Evolutionary conservation across 2,113 vertebrate species (phyloP), one percentile per base, ranked within the genome.

Genomic region (Oncorhynchus clarkii): DNA sequence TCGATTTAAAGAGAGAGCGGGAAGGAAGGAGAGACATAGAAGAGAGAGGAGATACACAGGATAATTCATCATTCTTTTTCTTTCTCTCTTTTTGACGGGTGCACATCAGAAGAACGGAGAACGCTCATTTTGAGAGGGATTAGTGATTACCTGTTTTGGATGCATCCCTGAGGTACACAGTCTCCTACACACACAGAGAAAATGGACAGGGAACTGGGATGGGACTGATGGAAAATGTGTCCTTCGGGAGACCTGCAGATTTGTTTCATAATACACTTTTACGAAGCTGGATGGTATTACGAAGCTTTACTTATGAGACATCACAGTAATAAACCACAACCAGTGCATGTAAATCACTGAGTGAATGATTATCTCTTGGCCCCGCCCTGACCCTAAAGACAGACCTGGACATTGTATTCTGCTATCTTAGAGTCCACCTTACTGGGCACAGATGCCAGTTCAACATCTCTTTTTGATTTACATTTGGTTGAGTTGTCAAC

Each of bases 1-100:
- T 93, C 80, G 89, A 93, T 93, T 92, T 89, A 89, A 90, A 83
- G 81, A 74, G 81, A 75, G 79, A 81, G 82, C 87, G 81, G 84
- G 87, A 68, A 71, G 79, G 74, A 69, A 20, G 51, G 45, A 31
- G 70, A 64, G 70, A 49, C 82, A 82, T 81, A 84, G 67, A 62
- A 88, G 88, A 87, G 34, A 39, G 34, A 39, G 9, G 34, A 86
- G 79, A n/a, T 84, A 92, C 92, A 93, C 92, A 39, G 39, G 39
- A 39, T 39, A 88, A 93, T 93, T 92, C 87, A 93, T 91, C 79
- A 70, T 3, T 51, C 12, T 72, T 80, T 85, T 78, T 80, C 78
- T 81, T 85, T 87, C 80, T 81, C 64, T 74, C 73, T 79, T 81
- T 84, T 62, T 78, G 76, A 82, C 64, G 79, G 75, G 70, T 48